Evolutionary conservation across 1,140 invertebrate genomes (phyloP).

Genomic region (Polypedilum pembai): DNA sequence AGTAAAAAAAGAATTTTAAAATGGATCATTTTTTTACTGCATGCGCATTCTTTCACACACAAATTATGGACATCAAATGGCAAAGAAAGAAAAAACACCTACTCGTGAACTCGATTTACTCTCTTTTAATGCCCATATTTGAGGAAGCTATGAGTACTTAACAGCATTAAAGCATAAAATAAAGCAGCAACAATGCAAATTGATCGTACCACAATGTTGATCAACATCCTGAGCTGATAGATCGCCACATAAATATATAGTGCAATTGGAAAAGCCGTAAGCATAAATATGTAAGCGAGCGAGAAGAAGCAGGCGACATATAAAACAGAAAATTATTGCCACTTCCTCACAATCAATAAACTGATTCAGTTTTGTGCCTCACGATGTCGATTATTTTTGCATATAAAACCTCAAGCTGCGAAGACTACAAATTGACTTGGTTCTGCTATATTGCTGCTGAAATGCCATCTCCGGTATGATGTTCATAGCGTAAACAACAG

Average conservation of each 20-base stretch:
- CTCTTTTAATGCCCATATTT: neutral
- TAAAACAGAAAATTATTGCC: neutral
- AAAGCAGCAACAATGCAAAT: slow-evolving; percentile 17
- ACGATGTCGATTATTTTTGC: neutral
- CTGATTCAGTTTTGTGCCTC: neutral
- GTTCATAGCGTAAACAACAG: neutral
- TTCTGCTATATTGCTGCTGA: neutral
- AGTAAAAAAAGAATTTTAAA: neutral
- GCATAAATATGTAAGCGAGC: neutral
- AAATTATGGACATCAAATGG: neutral
- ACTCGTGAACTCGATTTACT: neutral
- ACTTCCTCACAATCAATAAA: slow-evolving; percentile 1
- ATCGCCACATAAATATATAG: neutral
- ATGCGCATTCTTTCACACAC: neutral
- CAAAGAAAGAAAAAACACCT: neutral
- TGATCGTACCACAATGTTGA: neutral
- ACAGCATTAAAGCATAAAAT: neutral
- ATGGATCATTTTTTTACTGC: neutral
- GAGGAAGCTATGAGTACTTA: neutral
- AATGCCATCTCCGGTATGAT: slow-evolving; percentile 3
- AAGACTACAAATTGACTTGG: neutral
- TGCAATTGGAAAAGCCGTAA: neutral
- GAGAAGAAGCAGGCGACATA: neutral
- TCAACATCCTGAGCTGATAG: slow-evolving; percentile 9
- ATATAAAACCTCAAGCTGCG: neutral